phyloP scores from a whole-genome alignment of 2,113 vertebrate genomes.

The Cacatua alba region DNA sequence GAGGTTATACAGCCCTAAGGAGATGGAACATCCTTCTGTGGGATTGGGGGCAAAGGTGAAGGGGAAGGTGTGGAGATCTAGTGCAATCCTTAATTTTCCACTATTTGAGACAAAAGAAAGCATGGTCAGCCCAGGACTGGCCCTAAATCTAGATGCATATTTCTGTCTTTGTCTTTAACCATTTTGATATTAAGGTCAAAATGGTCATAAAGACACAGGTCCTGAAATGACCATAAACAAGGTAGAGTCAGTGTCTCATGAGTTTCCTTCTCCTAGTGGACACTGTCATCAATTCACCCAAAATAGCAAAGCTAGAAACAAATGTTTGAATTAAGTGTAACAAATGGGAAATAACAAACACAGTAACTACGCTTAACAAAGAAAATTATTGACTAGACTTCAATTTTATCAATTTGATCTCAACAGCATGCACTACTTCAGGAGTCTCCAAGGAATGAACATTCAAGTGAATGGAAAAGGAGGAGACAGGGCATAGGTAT shows the following conservation, averaged over 20 bases:
- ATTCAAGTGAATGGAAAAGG: background rate
- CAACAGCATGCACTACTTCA: background rate
- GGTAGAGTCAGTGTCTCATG: background rate
- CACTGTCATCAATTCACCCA: background rate
- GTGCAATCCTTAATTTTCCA: background rate
- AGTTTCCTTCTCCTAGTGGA: background rate
- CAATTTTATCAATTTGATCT: background rate
- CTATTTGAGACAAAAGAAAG: background rate
- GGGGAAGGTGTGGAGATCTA: background rate
- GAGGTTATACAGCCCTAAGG: rapidly evolving
- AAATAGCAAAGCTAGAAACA: background rate
- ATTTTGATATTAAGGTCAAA: background rate
- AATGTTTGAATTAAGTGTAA: background rate
- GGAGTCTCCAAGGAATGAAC: background rate
- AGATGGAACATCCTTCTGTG: background rate
- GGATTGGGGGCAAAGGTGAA: rapidly evolving
- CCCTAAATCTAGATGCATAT: background rate
- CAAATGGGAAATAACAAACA: background rate
- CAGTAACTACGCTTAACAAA: rapidly evolving
- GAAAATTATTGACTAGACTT: background rate
- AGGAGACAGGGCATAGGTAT: background rate
- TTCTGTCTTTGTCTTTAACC: background rate
- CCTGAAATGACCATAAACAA: background rate
- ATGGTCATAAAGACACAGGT: background rate
- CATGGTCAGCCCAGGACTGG: rapidly evolving